Conservation (phyloP, 2,113 vertebrate species). For the Callorhinus ursinus region DNA sequence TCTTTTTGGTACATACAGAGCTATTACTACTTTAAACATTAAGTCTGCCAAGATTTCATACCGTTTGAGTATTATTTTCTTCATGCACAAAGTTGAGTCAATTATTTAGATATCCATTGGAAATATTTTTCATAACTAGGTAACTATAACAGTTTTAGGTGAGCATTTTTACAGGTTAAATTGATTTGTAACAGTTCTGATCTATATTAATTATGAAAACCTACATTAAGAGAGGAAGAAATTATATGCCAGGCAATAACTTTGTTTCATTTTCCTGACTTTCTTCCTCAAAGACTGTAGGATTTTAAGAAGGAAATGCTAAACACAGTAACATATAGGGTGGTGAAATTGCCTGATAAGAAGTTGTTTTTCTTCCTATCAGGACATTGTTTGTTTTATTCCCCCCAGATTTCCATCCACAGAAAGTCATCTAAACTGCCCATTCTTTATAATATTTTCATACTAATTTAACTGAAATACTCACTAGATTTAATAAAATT, state of each 20-base stretch:
- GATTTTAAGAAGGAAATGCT: background rate
- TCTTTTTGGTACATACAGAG: background rate
- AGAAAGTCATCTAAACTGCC: background rate
- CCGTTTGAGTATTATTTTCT: background rate
- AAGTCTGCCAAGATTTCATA: background rate
- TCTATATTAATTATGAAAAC: background rate
- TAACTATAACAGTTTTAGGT: background rate
- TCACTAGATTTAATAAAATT: background rate
- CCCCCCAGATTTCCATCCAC: background rate
- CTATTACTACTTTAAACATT: background rate
- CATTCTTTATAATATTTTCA: background rate
- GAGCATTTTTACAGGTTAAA: background rate
- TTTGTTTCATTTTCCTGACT: background rate
- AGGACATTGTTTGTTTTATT: background rate
- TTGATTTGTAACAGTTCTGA: background rate
- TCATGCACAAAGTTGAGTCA: background rate
- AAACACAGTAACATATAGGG: background rate
- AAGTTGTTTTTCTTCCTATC: background rate
- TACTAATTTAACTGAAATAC: background rate
- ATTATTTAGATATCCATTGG: background rate
- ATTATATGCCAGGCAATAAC: background rate
- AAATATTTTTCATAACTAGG: background rate
- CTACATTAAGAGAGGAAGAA: background rate
- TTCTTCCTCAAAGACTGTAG: background rate
- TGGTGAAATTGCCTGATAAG: background rate